Percentiles rank a stretch among this genome's conserved stretches.
phyloP scores from a whole-genome alignment of 2,888 invertebrate genomes.

The Melanophora roralis region DNA sequence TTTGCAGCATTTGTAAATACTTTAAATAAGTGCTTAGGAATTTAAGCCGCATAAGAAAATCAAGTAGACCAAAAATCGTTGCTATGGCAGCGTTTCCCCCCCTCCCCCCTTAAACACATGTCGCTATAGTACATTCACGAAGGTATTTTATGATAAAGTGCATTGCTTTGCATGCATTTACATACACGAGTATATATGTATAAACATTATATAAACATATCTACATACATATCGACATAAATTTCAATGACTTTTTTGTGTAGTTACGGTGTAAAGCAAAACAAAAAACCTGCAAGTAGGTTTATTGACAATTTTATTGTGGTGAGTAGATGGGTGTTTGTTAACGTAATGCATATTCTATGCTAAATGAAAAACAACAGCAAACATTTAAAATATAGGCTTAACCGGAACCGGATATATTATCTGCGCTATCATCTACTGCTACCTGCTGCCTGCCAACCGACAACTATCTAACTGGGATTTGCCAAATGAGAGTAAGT shows the following conservation, averaged over 20 bases:
- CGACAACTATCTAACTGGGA: slow-evolving; percentile 22
- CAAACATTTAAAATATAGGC: slow-evolving; percentile 73
- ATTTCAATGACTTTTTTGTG: slow-evolving; percentile 32
- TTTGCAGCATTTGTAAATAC: background rate
- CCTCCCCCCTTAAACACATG: slow-evolving; percentile 2
- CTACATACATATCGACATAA: slow-evolving; percentile 33
- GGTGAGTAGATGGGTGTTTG: background rate
- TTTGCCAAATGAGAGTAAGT: slow-evolving; percentile 47
- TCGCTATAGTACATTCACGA: background rate
- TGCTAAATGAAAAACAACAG: slow-evolving; percentile 1
- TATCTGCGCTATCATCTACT: slow-evolving; percentile 76
- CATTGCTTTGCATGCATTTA: slow-evolving; percentile 38
- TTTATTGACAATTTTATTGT: slow-evolving; percentile 41
- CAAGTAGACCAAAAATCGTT: slow-evolving; percentile 39
- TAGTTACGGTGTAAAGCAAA: background rate
- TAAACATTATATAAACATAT: too few relatives aligned
- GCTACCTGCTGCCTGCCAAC: slow-evolving; percentile 29
- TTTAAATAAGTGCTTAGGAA: background rate
- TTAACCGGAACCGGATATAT: slow-evolving; percentile 78
- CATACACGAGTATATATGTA: too few relatives aligned
- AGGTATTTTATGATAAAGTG: background rate
- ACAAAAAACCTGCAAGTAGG: slow-evolving; percentile 23
- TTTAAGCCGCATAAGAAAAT: slow-evolving; percentile 11
- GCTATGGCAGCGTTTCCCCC: background rate
- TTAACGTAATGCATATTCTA: background rate